A percentile compares a stretch with the other conserved stretches of the same genome.
phyloP scores from a whole-genome alignment of 2,113 vertebrate genomes.

The Eclectus roratus region DNA sequence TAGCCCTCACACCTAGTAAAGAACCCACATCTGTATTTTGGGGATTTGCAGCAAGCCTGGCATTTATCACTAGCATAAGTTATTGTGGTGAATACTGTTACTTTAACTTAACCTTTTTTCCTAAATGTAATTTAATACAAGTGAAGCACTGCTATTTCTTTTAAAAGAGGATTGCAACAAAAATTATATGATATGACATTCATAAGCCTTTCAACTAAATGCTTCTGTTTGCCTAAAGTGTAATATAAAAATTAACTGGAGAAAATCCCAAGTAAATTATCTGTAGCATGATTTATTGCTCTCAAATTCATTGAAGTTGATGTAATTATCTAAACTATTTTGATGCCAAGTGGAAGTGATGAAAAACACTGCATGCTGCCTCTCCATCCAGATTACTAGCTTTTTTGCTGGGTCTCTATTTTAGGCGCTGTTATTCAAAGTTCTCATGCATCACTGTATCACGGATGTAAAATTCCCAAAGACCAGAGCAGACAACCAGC shows the following conservation, averaged over 20 bases:
- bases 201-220: neutral
- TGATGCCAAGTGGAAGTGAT: neutral
- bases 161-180: neutral
- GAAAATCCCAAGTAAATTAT: neutral
- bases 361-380: neutral
- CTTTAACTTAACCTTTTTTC: neutral
- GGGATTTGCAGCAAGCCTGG: neutral
- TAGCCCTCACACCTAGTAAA: neutral
- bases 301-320: neutral
- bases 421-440: neutral
- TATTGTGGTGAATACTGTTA: neutral
- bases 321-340: neutral
- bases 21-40: neutral
- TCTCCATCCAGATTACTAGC: neutral
- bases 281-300: neutral
- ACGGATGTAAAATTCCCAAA: neutral
- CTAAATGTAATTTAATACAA: neutral
- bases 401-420: neutral
- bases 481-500: neutral
- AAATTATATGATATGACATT: neutral
- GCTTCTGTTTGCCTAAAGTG: neutral
- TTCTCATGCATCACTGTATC: neutral
- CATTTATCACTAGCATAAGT: neutral
- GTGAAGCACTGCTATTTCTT: neutral
- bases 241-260: neutral